Evolutionary conservation across 2,888 invertebrate species (phyloP).

Genomic region (Eulithis prunata): DNA sequence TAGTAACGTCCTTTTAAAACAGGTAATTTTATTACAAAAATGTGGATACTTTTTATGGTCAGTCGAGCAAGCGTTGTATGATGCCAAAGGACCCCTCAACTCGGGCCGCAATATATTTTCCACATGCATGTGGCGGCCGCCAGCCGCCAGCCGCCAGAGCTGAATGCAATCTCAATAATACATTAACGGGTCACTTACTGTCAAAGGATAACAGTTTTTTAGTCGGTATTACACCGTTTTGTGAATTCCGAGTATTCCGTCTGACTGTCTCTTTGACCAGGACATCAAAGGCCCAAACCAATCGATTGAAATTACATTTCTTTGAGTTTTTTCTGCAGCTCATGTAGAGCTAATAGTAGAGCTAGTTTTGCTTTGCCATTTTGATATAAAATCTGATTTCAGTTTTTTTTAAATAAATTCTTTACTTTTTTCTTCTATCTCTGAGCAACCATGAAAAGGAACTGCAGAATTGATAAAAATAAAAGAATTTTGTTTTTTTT

Average conservation of each 20-base stretch:
- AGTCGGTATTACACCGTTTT: slow-evolving; percentile 61
- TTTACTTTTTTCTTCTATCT: not conserved
- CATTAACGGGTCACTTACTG: slow-evolving; percentile 60
- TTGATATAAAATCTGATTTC: not conserved
- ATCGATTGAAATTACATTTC: slow-evolving; percentile 18
- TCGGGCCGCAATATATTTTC: slow-evolving; percentile 57
- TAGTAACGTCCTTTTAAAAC: slow-evolving; percentile 84
- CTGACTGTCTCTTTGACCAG: slow-evolving; percentile 58
- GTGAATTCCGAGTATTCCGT: slow-evolving; percentile 51
- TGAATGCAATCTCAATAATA: slow-evolving; percentile 74
- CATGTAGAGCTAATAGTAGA: not conserved
- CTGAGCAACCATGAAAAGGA: too few relatives aligned
- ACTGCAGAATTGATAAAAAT: too few relatives aligned
- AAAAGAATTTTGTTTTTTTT: too few relatives aligned
- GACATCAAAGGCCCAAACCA: slow-evolving; percentile 56
- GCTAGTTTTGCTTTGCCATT: slow-evolving; percentile 6
- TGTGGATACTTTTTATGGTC: slow-evolving; percentile 77
- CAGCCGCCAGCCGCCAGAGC: slow-evolving; percentile 31
- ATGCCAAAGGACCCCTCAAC: slow-evolving; percentile 54
- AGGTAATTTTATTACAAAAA: slow-evolving; percentile 83
- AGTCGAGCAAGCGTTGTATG: slow-evolving; percentile 67
- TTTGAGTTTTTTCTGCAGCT: slow-evolving; percentile 11
- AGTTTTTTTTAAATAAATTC: not conserved
- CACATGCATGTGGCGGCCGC: slow-evolving; percentile 55
- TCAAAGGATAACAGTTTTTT: slow-evolving; percentile 71